These are phyloP conservation scores for Pemphredon lugubris DNA, from an alignment of 2,888 invertebrate species.

Conservation along the genomic window DNA sequence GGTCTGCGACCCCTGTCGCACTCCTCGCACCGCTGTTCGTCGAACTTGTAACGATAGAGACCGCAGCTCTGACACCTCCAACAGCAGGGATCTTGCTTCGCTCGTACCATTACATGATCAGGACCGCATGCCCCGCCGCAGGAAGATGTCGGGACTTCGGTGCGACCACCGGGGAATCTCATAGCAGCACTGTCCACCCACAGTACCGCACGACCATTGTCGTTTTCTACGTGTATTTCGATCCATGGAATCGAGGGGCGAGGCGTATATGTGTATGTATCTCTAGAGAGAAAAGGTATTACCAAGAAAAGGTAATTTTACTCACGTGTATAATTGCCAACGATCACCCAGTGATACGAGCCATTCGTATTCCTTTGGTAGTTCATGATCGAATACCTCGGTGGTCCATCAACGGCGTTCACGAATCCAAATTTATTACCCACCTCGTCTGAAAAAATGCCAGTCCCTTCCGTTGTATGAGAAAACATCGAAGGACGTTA, in stretches of 20 bases:
- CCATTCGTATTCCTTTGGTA: slow-evolving; percentile 77
- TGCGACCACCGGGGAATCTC: slow-evolving; percentile 74
- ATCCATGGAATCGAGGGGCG: not conserved
- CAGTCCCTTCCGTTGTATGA: too few relatives aligned
- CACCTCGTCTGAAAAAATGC: slow-evolving; percentile 80
- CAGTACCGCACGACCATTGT: slow-evolving; percentile 73
- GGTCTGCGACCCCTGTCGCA: slow-evolving; percentile 80
- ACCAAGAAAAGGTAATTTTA: not conserved
- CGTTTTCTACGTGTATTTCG: slow-evolving; percentile 69
- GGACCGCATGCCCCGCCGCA: slow-evolving; percentile 80
- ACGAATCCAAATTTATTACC: slow-evolving; percentile 81
- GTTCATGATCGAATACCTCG: slow-evolving; percentile 83
- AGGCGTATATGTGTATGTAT: too few relatives aligned
- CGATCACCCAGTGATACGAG: slow-evolving; percentile 80
- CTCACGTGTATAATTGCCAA: slow-evolving; percentile 81
- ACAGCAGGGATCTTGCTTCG: slow-evolving; percentile 82
- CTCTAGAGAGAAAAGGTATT: not conserved
- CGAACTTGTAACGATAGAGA: slow-evolving; percentile 78
- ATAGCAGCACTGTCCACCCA: slow-evolving; percentile 74
- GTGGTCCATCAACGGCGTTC: slow-evolving; percentile 82
- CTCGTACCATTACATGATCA: slow-evolving; percentile 77
- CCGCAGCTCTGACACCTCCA: slow-evolving; percentile 82
- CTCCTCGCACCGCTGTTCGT: slow-evolving; percentile 81
- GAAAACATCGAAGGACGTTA: too few relatives aligned
- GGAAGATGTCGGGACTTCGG: slow-evolving; percentile 79